Conservation (phyloP, 2,113 vertebrate genomes). For the Mionectes macconnelli region DNA sequence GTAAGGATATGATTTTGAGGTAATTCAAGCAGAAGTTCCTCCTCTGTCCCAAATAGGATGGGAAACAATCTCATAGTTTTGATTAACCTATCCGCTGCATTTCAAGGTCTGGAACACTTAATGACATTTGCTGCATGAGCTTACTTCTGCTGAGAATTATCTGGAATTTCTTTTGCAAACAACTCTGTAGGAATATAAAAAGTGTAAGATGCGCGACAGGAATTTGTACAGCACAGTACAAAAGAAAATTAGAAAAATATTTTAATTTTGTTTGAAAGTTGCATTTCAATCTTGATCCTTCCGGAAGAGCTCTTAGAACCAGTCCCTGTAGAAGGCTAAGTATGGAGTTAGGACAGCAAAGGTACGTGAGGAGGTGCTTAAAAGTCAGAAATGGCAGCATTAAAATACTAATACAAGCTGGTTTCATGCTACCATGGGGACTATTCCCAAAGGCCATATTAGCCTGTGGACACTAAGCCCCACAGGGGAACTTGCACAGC, state of each 20-base stretch:
- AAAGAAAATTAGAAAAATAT: neutral
- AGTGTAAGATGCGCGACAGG: neutral
- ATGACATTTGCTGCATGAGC: neutral
- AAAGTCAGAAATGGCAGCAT: neutral
- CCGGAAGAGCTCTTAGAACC: neutral
- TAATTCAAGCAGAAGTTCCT: neutral
- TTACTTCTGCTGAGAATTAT: neutral
- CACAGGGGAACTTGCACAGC: neutral
- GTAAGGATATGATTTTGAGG: neutral
- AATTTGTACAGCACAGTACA: neutral
- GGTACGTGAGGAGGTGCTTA: neutral
- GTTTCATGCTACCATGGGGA: conserved; percentile 11
- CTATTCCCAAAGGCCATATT: conserved; percentile 7
- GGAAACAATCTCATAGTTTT: neutral
- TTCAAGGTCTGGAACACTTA: neutral
- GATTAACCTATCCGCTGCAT: neutral
- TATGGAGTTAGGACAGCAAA: neutral
- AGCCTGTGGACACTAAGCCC: neutral
- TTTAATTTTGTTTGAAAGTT: neutral
- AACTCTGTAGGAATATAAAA: neutral
- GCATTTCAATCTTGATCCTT: neutral
- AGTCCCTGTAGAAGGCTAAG: neutral
- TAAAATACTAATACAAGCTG: neutral
- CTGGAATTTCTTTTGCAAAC: neutral
- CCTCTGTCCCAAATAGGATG: neutral